Evolutionary conservation across 2,113 vertebrate species (phyloP), one percentile per base, ranked within the genome.

Genomic region (Rhabdomys dilectus): DNA sequence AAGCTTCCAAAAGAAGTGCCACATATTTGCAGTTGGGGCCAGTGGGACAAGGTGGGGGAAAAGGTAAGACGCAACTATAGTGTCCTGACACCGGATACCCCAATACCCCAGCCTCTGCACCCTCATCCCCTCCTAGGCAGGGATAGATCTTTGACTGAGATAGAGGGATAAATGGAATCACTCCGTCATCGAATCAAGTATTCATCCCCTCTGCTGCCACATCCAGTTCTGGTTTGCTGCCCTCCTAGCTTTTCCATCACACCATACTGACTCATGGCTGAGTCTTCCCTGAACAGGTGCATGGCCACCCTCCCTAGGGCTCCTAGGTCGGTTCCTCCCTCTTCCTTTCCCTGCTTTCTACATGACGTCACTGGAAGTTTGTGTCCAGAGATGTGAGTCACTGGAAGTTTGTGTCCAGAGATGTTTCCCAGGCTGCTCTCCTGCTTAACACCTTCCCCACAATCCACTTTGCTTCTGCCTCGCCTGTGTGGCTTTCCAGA

Each of bases 181-280:
- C 60, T 48, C 12, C 29, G 51, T 17, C 0, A 34, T 29, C 11
- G 62, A 56, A 64, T 4, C 29, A 15, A 17, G 26, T 21, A 24
- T 62, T 6, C 19, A 45, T 15, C 4, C 11, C 24, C 6, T 81
- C 15, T 75, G 51, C 53, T 42, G 29, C 70, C 19, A 6, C 13
- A 29, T 9, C n/a, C 15, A 53, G 34, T 16, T 26, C 42, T 39
- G 19, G 21, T 21, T n/a, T 15, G 10, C 19, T 24, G 64, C 15
- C 62, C 77, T 15, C 21, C 51, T 53, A 39, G 3, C 51, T 42
- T 75, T 1, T 2, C 51, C 16, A 19, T 45, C 12, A 5, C 1
- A 6, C 11, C 2, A 8, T 0, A 5, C 58, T 53, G n/a, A n/a
- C n/a, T n/a, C n/a, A n/a, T 45, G 13, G 0, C 1, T 6, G 8